Evolutionary conservation across 2,113 vertebrate genomes (phyloP), one percentile per base, ranked within the genome.

Genomic region (Piliocolobus tephrosceles): DNA sequence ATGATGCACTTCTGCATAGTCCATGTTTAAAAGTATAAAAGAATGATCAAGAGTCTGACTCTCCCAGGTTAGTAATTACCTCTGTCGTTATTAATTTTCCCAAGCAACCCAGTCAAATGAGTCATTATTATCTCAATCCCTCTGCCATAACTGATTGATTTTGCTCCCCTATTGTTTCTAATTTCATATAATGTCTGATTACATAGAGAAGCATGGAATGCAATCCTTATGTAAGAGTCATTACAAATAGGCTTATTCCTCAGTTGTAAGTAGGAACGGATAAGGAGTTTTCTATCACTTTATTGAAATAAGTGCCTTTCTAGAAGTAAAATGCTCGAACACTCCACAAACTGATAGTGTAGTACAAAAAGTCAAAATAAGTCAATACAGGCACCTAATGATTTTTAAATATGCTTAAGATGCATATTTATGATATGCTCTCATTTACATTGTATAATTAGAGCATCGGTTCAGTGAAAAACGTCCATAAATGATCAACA

Each of bases 31-130:
- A 78, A 76, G 94, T 94, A 90, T 97, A 90, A 85, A 89, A 97
- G 97, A 97, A 97, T 97, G 97, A 95, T 98, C 95, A 95, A 96
- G 96, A 61, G 91, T 88, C 95, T 97, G 96, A 72, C 88, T 93
- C 81, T 98, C 97, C 95, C 98, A 97, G 97, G 98, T 98, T 97
- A 95, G 98, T 98, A 98, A 98, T 99, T 98, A 98, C 97, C 52
- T 86, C 95, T 16, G 47, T 95, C 95, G 97, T 98, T 98, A 98
- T 98, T 99, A 98, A 98, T 98, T 98, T 98, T 98, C 97, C 89
- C 97, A 96, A 97, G 98, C 97, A 97, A 88, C 97, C 89, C 92
- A 40, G 14, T 97, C 95, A 97, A 98, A 98, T 98, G 97, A 98
- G 96, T 97, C 97, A 97, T 97, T 97, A 97, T 98, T 97, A 97